Evolutionary conservation across 2,113 vertebrate species (phyloP).

Genomic region (cat (Felis catus)): DNA sequence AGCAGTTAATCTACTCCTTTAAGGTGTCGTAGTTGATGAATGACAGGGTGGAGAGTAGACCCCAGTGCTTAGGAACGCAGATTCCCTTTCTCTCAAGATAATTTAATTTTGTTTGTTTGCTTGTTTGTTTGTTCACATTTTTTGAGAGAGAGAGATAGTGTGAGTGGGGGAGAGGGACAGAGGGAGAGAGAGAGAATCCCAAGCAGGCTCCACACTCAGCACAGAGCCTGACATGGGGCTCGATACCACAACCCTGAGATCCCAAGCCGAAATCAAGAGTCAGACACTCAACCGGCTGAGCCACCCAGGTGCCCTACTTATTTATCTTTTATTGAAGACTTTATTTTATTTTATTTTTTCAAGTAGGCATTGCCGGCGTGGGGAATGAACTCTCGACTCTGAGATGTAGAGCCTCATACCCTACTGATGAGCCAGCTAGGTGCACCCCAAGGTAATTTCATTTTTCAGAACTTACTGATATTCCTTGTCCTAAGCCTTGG

Average conservation of each 20-base stretch:
- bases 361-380: background rate
- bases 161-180: background rate
- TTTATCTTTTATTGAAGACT: background rate
- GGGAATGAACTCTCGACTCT: background rate
- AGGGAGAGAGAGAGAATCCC: too few relatives aligned
- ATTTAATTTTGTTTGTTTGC: background rate
- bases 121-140: background rate
- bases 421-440: background rate
- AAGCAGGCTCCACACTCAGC: background rate
- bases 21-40: background rate
- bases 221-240: background rate
- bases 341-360: background rate
- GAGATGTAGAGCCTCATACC: background rate
- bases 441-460: background rate
- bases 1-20: background rate
- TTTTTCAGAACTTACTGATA: background rate
- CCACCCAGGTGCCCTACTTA: background rate
- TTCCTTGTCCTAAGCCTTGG: background rate
- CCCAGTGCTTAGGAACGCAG: background rate
- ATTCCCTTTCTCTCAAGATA: background rate
- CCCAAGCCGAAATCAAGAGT: background rate
- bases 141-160: background rate
- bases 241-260: background rate
- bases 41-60: background rate
- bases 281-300: background rate